Percentiles rank a stretch among this genome's conserved stretches.
Evolutionary conservation across 1,140 invertebrate species (phyloP).

Genomic region (Brachionus asplanchnoidis): DNA sequence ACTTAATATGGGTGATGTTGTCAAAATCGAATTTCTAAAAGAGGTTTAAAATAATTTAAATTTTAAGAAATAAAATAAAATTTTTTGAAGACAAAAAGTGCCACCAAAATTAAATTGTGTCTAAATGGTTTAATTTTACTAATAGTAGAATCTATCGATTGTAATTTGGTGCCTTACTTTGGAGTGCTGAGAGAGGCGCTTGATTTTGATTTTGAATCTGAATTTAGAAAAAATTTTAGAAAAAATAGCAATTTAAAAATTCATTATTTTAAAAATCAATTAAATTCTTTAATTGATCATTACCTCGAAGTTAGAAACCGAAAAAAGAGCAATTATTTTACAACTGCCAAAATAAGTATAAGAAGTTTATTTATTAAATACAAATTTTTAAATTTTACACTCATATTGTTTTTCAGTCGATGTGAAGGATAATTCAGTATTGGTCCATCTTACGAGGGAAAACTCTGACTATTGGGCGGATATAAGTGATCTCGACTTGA

Average conservation of each 20-base stretch:
- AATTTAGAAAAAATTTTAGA: background rate
- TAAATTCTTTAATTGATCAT: background rate
- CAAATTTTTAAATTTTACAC: background rate
- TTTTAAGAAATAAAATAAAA: background rate
- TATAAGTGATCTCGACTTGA: background rate
- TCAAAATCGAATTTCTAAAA: background rate
- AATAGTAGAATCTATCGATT: background rate
- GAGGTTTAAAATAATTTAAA: background rate
- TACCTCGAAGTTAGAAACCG: background rate
- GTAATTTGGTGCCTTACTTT: background rate
- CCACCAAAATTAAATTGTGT: background rate
- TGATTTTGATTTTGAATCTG: background rate
- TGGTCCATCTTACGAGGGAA: background rate
- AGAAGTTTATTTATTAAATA: background rate
- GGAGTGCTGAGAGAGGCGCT: background rate
- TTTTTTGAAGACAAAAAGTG: background rate
- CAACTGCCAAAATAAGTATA: background rate
- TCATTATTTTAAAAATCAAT: background rate
- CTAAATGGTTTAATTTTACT: background rate
- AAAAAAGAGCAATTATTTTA: background rate
- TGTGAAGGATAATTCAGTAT: background rate
- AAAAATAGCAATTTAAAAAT: background rate
- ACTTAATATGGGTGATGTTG: background rate
- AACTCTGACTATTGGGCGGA: background rate
- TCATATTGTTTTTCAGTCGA: background rate